Conservation (phyloP, 2,888 invertebrate genomes). For the Dynastes tityus region DNA sequence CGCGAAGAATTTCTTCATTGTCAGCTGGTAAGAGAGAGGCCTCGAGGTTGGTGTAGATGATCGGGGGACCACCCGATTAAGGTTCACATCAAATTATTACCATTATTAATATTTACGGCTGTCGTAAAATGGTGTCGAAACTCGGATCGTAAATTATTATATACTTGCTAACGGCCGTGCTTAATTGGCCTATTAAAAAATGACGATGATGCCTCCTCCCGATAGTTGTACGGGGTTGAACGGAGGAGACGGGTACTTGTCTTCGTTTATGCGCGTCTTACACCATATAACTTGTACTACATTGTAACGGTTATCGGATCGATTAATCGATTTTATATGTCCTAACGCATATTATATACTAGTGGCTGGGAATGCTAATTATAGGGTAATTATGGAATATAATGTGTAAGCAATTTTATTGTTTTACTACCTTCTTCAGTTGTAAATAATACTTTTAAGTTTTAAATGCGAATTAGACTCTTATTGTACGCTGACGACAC, state of each 20-base stretch:
- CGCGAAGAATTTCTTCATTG: background rate
- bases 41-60: background rate
- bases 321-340: too few species aligned
- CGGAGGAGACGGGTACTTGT: background rate
- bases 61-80: constrained; percentile 12
- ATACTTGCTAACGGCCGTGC: constrained; percentile 48
- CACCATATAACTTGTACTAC: too few species aligned
- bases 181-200: constrained; percentile 52
- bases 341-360: too few species aligned
- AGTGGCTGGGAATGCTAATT: too few species aligned
- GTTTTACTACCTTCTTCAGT: too few species aligned
- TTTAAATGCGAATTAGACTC: too few species aligned
- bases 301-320: too few species aligned
- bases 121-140: constrained; percentile 44
- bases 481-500: too few species aligned
- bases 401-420: too few species aligned
- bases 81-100: constrained; percentile 36
- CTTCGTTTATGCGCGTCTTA: background rate
- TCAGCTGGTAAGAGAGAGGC: background rate
- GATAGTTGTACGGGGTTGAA: background rate
- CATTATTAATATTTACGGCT: constrained; percentile 42
- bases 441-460: too few species aligned
- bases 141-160: constrained; percentile 46
- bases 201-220: constrained; percentile 22
- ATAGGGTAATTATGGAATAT: too few species aligned